A percentile compares a stretch with the other conserved stretches of the same genome.
phyloP scores from a whole-genome alignment of 2,888 invertebrate genomes.

The Smittia sp. region DNA sequence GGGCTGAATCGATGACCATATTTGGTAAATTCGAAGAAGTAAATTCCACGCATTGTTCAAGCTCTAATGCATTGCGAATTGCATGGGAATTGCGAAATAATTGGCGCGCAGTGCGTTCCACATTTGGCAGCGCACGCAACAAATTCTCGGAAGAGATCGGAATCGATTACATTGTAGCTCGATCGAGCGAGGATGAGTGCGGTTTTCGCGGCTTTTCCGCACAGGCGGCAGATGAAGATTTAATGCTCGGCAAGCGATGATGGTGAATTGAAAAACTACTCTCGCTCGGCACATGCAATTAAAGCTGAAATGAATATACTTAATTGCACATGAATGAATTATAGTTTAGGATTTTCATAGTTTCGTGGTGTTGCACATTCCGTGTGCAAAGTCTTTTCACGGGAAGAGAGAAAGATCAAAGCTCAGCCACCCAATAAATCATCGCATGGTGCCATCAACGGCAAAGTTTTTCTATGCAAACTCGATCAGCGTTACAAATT shows the following conservation, averaged over 20 bases:
- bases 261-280: neutral
- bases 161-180: slow-evolving; percentile 1
- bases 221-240: too few relatives aligned
- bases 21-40: neutral
- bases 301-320: neutral
- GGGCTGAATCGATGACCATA: neutral
- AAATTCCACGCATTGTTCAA: too few relatives aligned
- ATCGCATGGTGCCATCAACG: neutral
- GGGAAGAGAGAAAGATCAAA: neutral
- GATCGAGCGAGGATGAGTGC: neutral
- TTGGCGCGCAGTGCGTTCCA: neutral
- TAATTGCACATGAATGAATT: slow-evolving; percentile 25
- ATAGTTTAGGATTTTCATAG: neutral
- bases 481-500: neutral
- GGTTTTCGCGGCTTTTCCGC: neutral
- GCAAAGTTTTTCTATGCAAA: too few relatives aligned
- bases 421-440: neutral
- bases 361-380: neutral
- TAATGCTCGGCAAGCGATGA: too few relatives aligned
- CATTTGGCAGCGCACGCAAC: neutral
- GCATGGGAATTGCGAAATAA: neutral
- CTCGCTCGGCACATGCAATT: neutral
- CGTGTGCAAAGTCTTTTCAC: neutral
- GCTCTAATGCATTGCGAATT: neutral
- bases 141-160: neutral